Percentiles rank a stretch among this genome's conserved stretches.
Evolutionary conservation across 1,140 invertebrate genomes (phyloP).

Genomic region (Trachymyrmex septentrionalis): DNA sequence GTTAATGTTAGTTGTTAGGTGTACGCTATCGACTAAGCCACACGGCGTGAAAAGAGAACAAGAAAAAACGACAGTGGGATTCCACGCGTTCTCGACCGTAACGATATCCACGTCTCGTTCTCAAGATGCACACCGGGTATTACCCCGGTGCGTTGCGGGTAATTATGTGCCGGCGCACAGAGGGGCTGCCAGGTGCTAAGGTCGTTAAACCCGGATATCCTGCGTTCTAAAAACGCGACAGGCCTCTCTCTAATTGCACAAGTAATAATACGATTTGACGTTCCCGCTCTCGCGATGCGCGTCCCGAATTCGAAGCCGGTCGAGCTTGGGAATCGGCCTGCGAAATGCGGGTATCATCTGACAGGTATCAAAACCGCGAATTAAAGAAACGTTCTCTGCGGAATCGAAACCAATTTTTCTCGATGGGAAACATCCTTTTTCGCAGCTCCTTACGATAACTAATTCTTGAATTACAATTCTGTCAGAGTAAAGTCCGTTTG

Average conservation of each 20-base stretch:
- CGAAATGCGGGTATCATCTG: background rate
- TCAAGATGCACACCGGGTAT: conserved; percentile 69
- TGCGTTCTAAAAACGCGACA: conserved; percentile 71
- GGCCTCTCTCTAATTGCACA: conserved; percentile 69
- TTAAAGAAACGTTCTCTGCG: background rate
- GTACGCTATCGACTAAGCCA: conserved; percentile 56
- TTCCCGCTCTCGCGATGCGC: conserved; percentile 24
- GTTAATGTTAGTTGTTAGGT: conserved; percentile 30
- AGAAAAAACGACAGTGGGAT: conserved; percentile 74
- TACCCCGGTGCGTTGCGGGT: conserved; percentile 65
- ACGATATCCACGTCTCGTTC: conserved; percentile 73
- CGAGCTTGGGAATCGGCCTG: conserved; percentile 36
- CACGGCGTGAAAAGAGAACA: conserved; percentile 58
- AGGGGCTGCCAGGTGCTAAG: conserved; percentile 76
- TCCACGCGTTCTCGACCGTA: conserved; percentile 68
- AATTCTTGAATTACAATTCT: background rate
- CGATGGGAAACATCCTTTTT: background rate
- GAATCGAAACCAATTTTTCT: background rate
- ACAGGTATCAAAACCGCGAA: background rate
- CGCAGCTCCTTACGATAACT: background rate
- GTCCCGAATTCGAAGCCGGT: conserved; percentile 29
- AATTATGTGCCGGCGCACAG: conserved; percentile 72
- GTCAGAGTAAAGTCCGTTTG: background rate
- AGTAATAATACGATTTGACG: conserved; percentile 66
- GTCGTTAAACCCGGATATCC: conserved; percentile 77